Percentiles rank a stretch among this genome's conserved stretches.
These are phyloP conservation scores for Apamea sordens DNA, from an alignment of 2,888 invertebrate genomes.

Conservation along the genomic window DNA sequence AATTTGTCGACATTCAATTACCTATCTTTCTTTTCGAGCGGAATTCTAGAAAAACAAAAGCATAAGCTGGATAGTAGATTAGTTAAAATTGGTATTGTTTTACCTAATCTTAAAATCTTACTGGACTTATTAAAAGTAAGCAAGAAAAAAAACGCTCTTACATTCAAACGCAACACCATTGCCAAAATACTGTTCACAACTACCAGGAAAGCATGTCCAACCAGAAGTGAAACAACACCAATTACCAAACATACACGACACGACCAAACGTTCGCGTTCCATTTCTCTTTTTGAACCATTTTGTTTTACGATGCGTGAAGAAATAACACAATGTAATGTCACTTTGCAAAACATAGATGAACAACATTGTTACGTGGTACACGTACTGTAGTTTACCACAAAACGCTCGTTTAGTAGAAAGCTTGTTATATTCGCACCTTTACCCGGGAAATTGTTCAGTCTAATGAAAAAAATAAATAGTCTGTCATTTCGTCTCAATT, in stretches of 20 bases:
- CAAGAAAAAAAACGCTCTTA: not conserved
- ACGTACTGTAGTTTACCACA: slow-evolving; percentile 61
- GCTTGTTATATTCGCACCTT: slow-evolving; percentile 62
- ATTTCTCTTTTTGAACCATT: slow-evolving; percentile 24
- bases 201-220: slow-evolving; percentile 36
- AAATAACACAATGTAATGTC: slow-evolving; percentile 23
- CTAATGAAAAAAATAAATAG: slow-evolving; percentile 43
- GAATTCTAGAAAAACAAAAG: not conserved
- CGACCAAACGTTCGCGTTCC: slow-evolving; percentile 10
- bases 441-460: slow-evolving; percentile 31
- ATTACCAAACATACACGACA: not conserved
- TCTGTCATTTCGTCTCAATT: slow-evolving; percentile 29
- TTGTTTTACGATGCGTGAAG: not conserved
- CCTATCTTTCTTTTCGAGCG: not conserved
- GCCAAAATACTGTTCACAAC: slow-evolving; percentile 32
- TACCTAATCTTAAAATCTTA: not conserved
- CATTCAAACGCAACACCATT: not conserved
- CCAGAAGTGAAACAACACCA: slow-evolving; percentile 2
- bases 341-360: slow-evolving; percentile 6
- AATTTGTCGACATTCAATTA: not conserved
- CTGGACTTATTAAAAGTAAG: too few relatives aligned
- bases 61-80: not conserved
- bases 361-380: slow-evolving; percentile 18
- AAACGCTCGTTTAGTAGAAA: slow-evolving; percentile 66
- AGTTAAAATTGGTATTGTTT: not conserved